Conservation (phyloP, 2,888 invertebrate genomes). For the Empis stercorea region DNA sequence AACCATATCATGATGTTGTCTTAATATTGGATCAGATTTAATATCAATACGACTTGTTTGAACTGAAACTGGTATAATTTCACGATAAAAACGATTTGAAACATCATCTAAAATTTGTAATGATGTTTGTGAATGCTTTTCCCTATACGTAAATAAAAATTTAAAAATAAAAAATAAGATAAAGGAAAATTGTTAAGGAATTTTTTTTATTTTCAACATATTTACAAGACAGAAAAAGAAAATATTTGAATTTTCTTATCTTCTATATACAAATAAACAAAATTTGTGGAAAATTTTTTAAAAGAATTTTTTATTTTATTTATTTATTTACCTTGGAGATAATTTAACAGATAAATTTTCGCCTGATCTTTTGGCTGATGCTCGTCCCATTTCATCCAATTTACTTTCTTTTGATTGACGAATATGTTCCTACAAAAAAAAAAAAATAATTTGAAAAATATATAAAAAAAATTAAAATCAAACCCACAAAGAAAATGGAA, state of each 20-base stretch:
- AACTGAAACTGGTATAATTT: conserved; percentile 28
- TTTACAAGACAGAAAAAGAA: neutral
- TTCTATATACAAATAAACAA: neutral
- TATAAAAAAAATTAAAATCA: conserved; percentile 1
- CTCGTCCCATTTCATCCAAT: conserved; percentile 50
- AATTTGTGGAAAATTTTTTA: no score
- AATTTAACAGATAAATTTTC: conserved; percentile 30
- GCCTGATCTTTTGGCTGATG: conserved; percentile 33
- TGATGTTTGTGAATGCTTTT: conserved; percentile 34
- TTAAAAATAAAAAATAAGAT: neutral
- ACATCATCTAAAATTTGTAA: conserved; percentile 35
- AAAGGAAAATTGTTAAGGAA: neutral
- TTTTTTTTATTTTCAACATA: neutral
- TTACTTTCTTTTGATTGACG: conserved; percentile 69
- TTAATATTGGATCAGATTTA: conserved; percentile 18
- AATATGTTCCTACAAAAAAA: conserved; percentile 49
- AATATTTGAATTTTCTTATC: neutral
- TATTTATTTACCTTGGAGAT: conserved; percentile 14
- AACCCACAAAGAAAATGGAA: neutral
- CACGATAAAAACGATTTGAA: conserved; percentile 33
- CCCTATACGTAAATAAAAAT: conserved; percentile 17
- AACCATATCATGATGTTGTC: conserved; percentile 31
- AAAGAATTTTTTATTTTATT: neutral
- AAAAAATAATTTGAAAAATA: neutral
- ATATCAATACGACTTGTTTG: conserved; percentile 28